These are phyloP conservation scores for Erannis defoliaria DNA, from an alignment of 2,888 invertebrate species.

Conservation along the genomic window DNA sequence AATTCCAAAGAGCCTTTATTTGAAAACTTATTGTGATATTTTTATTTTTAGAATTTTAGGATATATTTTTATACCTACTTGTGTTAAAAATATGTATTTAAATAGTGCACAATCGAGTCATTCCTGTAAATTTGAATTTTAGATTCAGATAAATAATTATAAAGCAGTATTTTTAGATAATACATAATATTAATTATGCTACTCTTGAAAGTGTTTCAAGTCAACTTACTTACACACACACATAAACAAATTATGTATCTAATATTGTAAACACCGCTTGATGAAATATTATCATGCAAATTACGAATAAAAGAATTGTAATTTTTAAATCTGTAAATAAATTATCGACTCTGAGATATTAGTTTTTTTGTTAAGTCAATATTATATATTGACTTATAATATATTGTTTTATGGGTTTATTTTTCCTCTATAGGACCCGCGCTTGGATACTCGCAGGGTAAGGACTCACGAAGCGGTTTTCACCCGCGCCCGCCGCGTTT, in stretches of 20 bases:
- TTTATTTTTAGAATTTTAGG: slow-evolving; percentile 43
- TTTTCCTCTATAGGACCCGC: no score
- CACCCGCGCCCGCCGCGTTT: no score
- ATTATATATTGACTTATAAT: no score
- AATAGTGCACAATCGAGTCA: slow-evolving; percentile 37
- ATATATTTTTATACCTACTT: slow-evolving; percentile 47
- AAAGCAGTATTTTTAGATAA: slow-evolving; percentile 40
- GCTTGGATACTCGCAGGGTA: no score
- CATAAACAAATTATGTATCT: neutral
- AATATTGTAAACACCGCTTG: slow-evolving; percentile 27
- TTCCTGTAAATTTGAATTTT: slow-evolving; percentile 18
- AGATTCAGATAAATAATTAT: slow-evolving; percentile 17
- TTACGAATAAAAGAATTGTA: slow-evolving; percentile 26
- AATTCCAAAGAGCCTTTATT: slow-evolving; percentile 67
- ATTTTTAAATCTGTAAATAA: slow-evolving; percentile 45
- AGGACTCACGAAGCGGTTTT: no score
- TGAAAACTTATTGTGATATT: slow-evolving; percentile 66
- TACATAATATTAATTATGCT: slow-evolving; percentile 32
- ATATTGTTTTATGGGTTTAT: no score
- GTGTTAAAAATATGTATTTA: slow-evolving; percentile 42
- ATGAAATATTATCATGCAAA: slow-evolving; percentile 12
- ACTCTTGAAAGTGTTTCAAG: slow-evolving; percentile 34
- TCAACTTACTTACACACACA: neutral
- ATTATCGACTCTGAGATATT: slow-evolving; percentile 25
- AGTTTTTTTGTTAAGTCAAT: neutral